Conservation (phyloP, 2,888 invertebrate species). For the Apodemia duryi region DNA sequence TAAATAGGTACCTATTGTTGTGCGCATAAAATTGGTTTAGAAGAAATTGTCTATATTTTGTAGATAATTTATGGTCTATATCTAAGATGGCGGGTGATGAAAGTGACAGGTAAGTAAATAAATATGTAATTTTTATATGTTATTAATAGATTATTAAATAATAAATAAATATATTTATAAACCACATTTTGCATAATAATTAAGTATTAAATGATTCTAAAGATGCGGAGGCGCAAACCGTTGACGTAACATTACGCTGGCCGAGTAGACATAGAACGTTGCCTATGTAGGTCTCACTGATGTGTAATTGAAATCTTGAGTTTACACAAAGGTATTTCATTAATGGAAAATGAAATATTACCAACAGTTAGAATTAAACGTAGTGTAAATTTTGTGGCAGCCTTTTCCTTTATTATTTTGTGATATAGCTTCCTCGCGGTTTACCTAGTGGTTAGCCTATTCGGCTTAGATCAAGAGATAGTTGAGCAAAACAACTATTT, state of each 20-base stretch:
- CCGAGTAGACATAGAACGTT: constrained; percentile 54
- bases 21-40: neutral
- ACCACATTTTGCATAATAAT: neutral
- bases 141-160: too few relatives aligned
- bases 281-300: constrained; percentile 57
- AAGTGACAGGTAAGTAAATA: constrained; percentile 79
- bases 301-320: constrained; percentile 22
- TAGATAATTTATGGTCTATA: constrained; percentile 41
- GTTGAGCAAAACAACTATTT: too few relatives aligned
- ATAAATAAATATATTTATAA: neutral
- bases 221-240: constrained; percentile 33
- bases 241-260: constrained; percentile 56
- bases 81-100: constrained; percentile 77
- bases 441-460: neutral
- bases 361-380: constrained; percentile 4
- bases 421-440: neutral
- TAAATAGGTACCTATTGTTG: neutral
- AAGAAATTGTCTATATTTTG: neutral
- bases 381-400: neutral
- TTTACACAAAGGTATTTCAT: constrained; percentile 12
- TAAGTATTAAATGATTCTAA: constrained; percentile 20
- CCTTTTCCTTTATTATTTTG: neutral
- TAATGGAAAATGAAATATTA: constrained; percentile 2
- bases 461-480: neutral
- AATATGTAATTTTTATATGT: constrained; percentile 23